Evolutionary conservation across 1,140 invertebrate genomes (phyloP), one percentile per base, ranked within the genome.

Genomic region (Micrasema minimum): DNA sequence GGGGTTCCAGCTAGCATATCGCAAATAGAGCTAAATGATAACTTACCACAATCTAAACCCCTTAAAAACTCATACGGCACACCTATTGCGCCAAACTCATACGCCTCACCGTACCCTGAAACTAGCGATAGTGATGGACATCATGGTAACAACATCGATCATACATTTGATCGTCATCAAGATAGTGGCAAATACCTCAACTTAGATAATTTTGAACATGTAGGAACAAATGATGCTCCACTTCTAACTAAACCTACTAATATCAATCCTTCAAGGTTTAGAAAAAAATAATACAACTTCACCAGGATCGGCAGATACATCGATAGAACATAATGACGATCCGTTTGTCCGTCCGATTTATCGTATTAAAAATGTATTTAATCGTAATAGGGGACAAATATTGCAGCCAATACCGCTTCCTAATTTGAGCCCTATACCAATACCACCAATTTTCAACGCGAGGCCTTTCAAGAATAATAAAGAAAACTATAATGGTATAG

Each of bases 381-480:
- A 72, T 51, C 20, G 31, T 14, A 69, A 79, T 16, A 79, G 81
- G 77, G 80, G 81, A 73, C 82, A 83, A 62, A 82, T 83, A 9
- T 74, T 85, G 48, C 81, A 84, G 69, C 83, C 84, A 12, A 83
- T 88, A 37, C 86, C 87, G 7, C 78, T 87, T 71, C 87, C 86
- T 1, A 86, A 85, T 71, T 76, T 87, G 11, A 87, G 83, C 74
- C 78, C 83, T 18, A 81, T 81, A 41, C 85, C 85, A 12, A 73
- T 87, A 64, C 87, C 86, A 7, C 87, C 87, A 12, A 82, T 88
- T 43, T 88, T 87, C 75, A 86, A 86, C 74, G 85, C 87, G 4
- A 80, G 85, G 72, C 85, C 84, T 14, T 88, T 88, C 71, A 79
- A 81, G 71, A 79, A 46, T 7, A 59, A 69, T 14, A 57, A 45